Percentiles rank a stretch among this genome's conserved stretches.
Conservation (phyloP, 2,113 vertebrate species). For the Delphinapterus leucas region DNA sequence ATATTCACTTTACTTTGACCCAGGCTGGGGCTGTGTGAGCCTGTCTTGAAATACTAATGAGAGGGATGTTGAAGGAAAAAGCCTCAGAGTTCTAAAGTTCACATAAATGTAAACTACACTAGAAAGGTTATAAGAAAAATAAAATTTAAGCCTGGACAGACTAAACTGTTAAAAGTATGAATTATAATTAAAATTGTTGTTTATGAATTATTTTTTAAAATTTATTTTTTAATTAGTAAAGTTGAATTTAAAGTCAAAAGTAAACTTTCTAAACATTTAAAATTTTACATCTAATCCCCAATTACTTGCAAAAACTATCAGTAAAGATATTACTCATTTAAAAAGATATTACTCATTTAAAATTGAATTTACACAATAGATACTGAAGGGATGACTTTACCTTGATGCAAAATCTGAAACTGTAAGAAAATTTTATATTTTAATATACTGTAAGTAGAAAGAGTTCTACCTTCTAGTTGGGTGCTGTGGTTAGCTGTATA, state of each 20-base stretch:
- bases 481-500: neutral
- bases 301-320: neutral
- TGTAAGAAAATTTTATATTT: neutral
- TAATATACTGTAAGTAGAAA: neutral
- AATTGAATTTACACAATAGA: neutral
- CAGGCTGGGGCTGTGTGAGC: neutral
- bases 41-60: conserved; percentile 21
- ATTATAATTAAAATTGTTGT: neutral
- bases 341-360: conserved; percentile 5
- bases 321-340: conserved; percentile 1
- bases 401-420: neutral
- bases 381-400: neutral
- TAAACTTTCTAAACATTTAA: neutral
- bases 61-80: neutral
- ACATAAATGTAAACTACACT: neutral
- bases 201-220: neutral
- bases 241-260: neutral
- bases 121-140: neutral
- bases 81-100: neutral
- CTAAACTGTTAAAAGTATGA: neutral
- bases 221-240: neutral
- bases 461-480: neutral
- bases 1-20: neutral
- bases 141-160: neutral
- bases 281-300: neutral